Conservation (phyloP, 2,888 invertebrate genomes). For the Agrypnus murinus region DNA sequence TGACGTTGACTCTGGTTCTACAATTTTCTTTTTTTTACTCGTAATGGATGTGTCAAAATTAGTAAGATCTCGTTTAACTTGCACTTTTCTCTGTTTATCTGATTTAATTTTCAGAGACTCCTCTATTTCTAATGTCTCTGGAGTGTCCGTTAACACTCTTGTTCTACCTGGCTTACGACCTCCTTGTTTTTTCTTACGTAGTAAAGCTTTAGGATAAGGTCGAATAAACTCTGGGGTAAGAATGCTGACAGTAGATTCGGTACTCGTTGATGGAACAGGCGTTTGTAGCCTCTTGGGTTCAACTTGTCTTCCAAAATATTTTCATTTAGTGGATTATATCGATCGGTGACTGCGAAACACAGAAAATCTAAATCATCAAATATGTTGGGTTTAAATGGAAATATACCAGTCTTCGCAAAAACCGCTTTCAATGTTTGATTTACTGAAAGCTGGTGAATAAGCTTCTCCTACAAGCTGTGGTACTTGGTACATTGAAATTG, state of each 20-base stretch:
- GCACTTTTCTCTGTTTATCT: neutral
- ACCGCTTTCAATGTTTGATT: constrained; percentile 5
- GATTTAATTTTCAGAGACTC: neutral
- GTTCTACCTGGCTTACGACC: constrained; percentile 20
- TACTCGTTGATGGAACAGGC: neutral
- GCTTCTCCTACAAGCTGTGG: neutral
- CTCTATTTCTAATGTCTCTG: neutral
- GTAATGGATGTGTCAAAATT: neutral
- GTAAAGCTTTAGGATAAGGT: constrained; percentile 8
- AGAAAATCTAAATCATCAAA: constrained; percentile 3
- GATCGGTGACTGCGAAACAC: neutral
- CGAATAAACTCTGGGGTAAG: constrained; percentile 8
- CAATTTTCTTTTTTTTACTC: neutral
- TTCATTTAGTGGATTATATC: too few relatives aligned
- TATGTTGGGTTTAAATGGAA: too few relatives aligned
- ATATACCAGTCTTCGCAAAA: too few relatives aligned
- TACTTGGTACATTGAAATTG: neutral
- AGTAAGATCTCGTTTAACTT: too few relatives aligned
- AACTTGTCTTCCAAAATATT: neutral
- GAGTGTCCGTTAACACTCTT: constrained; percentile 8
- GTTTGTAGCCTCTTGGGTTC: neutral
- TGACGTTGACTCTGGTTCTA: neutral
- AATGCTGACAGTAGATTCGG: neutral
- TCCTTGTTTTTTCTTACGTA: constrained; percentile 9
- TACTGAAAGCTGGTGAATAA: constrained; percentile 9